Evolutionary conservation across 2,888 invertebrate species (phyloP), one percentile per base, ranked within the genome.

Genomic region (Agonopterix heracliana): DNA sequence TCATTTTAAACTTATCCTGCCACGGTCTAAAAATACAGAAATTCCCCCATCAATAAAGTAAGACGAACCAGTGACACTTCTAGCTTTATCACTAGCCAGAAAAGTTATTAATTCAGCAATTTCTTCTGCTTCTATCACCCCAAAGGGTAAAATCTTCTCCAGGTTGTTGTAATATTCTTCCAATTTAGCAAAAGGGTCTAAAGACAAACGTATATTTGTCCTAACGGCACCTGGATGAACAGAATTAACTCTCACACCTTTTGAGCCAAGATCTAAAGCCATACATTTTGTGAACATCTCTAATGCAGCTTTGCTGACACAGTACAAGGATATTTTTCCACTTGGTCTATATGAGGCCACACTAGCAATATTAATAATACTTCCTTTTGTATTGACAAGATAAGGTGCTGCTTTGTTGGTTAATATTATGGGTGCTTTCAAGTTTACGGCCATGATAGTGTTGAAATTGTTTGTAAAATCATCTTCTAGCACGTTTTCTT

Each of bases 371-470:
- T 97, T 98, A 0, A 98, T 95, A 56, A 97, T 91, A 54, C 91
- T 94, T 0, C 96, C 96, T 77, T 94, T 93, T 0, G 92, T 90
- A 71, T 92, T 89, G 1, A 93, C 85, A 34, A 98, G 81, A 75
- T 96, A 91, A 0, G 97, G 96, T 0, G 94, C 91, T 14, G 94
- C 93, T 47, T 95, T 70, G 87, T 92, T 93, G 0, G 95, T 95
- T 55, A 97, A 71, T 49, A 92, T 90, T 68, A 92, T 94, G 1
- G 94, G 79, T 0, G 93, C 90, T 58, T 95, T 90, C 0, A 96
- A 92, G 73, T 98, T 97, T 2, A 93, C 90, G 60, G 94, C 93
- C 86, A 98, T 94, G 50, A 95, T 79, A 49, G 92, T 89, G 69
- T 98, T 97, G 68, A 92, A 96, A 55, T 94, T 94, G 41, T 93